Percentiles rank a stretch among this genome's conserved stretches.
phyloP scores from a whole-genome alignment of 2,888 invertebrate species.

The Fissipunctia ypsillon region DNA sequence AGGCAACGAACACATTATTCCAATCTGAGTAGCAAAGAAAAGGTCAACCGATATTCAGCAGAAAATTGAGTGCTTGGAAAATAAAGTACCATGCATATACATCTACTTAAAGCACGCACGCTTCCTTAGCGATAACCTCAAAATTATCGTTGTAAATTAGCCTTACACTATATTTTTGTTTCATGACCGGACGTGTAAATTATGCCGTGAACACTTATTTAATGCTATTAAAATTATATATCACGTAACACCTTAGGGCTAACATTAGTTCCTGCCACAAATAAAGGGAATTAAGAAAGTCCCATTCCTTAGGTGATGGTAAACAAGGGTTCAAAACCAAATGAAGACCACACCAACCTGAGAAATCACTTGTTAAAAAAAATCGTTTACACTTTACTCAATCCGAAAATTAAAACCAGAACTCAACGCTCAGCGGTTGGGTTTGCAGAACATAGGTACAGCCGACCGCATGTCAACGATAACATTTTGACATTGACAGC shows the following conservation, averaged over 20 bases:
- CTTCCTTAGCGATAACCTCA: slow-evolving; percentile 2
- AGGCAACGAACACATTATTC: not conserved
- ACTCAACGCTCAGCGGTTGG: not conserved
- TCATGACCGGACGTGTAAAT: slow-evolving; percentile 47
- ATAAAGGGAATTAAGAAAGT: not conserved
- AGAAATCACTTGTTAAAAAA: not conserved
- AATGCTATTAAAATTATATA: slow-evolving; percentile 34
- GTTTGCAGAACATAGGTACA: not conserved
- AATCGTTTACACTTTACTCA: not conserved
- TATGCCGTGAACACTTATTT: slow-evolving; percentile 42
- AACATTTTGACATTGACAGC: not conserved
- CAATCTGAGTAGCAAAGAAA: not conserved
- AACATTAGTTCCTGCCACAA: slow-evolving; percentile 4
- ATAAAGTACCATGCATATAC: not conserved
- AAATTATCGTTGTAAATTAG: slow-evolving; percentile 27
- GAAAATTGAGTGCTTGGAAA: slow-evolving; percentile 32
- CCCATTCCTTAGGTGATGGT: not conserved
- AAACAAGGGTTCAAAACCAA: not conserved
- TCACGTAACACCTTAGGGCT: slow-evolving; percentile 17
- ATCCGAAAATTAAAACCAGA: not conserved
- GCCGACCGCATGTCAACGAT: not conserved
- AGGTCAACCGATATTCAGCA: not conserved
- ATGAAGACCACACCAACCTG: not conserved
- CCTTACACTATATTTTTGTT: slow-evolving; percentile 30
- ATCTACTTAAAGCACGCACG: slow-evolving; percentile 26